Evolutionary conservation across 2,797 vertebrate species (phyloP).

Genomic region (Notolabrus celidotus): DNA sequence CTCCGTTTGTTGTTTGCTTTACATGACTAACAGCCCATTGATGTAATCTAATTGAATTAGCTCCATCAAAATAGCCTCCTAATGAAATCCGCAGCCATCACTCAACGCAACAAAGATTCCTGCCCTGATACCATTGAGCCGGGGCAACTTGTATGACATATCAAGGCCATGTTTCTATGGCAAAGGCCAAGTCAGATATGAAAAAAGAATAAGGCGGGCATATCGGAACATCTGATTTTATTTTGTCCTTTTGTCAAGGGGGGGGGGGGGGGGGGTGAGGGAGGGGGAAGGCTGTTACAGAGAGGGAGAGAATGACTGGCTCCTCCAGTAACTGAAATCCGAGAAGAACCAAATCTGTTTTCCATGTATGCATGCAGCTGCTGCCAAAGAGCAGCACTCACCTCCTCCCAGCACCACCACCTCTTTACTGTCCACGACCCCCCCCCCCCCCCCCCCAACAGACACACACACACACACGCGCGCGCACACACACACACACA

Average conservation of each 20-base stretch:
- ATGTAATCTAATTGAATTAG: conserved; percentile 74
- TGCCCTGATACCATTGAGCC: conserved; percentile 45
- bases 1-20: conserved; percentile 63
- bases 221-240: conserved; percentile 77
- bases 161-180: conserved; percentile 37
- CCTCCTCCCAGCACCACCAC: conserved; percentile 50
- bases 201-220: conserved; percentile 37
- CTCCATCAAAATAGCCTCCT: conserved; percentile 65
- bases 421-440: conserved; percentile 74
- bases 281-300: conserved; percentile 63
- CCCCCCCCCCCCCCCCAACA: conserved; percentile 30
- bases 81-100: conserved; percentile 71
- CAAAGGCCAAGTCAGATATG: conserved; percentile 62
- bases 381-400: conserved; percentile 77
- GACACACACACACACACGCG: conserved; percentile 28
- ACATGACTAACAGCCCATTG: conserved; percentile 65
- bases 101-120: conserved; percentile 57
- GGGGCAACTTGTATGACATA: conserved; percentile 33
- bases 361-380: conserved; percentile 83
- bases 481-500: no score
- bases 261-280: not conserved
- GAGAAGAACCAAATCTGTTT: conserved; percentile 85
- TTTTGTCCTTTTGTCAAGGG: conserved; percentile 74
- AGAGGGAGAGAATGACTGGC: conserved; percentile 67
- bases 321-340: conserved; percentile 80